A percentile compares a stretch with the other conserved stretches of the same genome.
Evolutionary conservation across 2,797 vertebrate genomes (phyloP).

Genomic region (Artibeus jamaicensis): DNA sequence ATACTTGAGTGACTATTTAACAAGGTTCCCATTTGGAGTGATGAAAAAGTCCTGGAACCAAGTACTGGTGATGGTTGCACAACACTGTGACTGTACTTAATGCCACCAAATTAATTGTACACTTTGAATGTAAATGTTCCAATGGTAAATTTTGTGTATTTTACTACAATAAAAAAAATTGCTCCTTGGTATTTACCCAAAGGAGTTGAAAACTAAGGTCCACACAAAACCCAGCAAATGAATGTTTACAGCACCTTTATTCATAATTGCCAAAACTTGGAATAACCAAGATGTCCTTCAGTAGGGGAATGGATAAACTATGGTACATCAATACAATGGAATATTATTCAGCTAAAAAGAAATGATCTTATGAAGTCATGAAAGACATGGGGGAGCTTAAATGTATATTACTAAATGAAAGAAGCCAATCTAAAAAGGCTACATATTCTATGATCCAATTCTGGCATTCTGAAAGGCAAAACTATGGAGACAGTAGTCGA

Average conservation of each 20-base stretch:
- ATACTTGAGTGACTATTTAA: not conserved
- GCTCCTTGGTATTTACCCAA: not conserved
- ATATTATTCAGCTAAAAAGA: constrained; percentile 6
- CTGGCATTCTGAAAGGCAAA: not conserved
- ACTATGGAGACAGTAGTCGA: not conserved
- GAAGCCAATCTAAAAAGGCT: not conserved
- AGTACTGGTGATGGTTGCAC: not conserved
- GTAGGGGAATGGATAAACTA: not conserved
- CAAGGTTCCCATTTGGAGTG: not conserved
- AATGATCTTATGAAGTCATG: not conserved
- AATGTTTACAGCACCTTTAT: constrained; percentile 26
- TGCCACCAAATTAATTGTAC: not conserved
- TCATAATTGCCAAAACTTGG: not conserved
- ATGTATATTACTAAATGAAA: constrained; percentile 3
- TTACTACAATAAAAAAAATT: not conserved
- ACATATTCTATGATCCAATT: not conserved
- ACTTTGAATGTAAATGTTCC: not conserved
- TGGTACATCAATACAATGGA: not conserved
- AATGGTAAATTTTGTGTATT: not conserved
- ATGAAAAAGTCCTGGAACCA: not conserved
- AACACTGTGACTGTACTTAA: not conserved
- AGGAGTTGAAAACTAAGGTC: not conserved
- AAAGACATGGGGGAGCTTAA: not conserved
- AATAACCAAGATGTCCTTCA: not conserved
- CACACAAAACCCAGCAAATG: not conserved